Conservation (phyloP, 2,888 invertebrate genomes). For the Papilio demoleus region DNA sequence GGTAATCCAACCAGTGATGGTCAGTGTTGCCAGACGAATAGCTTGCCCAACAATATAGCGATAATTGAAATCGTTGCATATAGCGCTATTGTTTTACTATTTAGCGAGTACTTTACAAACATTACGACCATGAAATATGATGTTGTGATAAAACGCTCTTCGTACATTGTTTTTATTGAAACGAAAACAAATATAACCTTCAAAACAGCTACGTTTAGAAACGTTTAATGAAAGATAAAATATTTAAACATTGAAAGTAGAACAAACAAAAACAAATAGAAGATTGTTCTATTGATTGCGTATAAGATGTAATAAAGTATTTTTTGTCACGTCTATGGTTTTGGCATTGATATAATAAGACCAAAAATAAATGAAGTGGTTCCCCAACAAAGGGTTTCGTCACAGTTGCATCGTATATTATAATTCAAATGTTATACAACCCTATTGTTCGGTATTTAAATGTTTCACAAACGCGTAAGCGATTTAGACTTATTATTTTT, state of each 20-base stretch:
- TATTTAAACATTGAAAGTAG: no score
- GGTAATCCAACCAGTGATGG: not conserved
- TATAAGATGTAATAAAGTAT: not conserved
- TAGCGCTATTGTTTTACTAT: constrained; percentile 30
- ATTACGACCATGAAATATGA: constrained; percentile 24
- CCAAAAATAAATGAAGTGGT: not conserved
- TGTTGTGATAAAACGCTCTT: not conserved
- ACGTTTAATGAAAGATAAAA: no score
- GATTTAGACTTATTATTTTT: constrained; percentile 22
- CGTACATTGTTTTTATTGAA: not conserved
- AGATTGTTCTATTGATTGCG: not conserved
- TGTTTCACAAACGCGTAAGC: constrained; percentile 29
- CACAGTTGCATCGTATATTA: constrained; percentile 26
- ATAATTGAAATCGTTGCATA: constrained; percentile 32
- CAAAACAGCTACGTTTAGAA: no score
- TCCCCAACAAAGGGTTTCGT: constrained; percentile 23
- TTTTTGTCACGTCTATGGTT: not conserved
- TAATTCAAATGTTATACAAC: constrained; percentile 40
- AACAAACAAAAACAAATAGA: not conserved
- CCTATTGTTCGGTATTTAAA: constrained; percentile 33
- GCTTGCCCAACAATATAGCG: constrained; percentile 22
- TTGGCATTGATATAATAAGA: not conserved
- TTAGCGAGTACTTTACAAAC: constrained; percentile 23
- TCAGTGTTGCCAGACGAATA: not conserved
- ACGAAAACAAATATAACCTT: not conserved